These are phyloP conservation scores for Radopholus similis DNA, from an alignment of 1,140 invertebrate species.

Conservation along the genomic window DNA sequence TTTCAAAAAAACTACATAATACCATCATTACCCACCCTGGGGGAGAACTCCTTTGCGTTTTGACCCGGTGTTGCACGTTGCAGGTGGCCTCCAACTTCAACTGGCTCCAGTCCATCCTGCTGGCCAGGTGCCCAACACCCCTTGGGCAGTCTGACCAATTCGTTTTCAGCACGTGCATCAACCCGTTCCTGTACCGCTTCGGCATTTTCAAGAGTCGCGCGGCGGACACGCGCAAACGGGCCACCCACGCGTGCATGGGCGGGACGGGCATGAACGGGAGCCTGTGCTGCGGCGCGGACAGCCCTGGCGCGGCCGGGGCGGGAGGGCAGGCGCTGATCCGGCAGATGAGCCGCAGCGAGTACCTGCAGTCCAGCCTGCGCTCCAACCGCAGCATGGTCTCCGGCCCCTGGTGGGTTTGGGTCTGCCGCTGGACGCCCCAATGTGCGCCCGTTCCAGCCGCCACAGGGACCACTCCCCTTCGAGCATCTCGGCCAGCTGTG, in stretches of 20 bases:
- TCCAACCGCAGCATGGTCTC: neutral
- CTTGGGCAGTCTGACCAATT: neutral
- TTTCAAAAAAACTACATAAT: too few species aligned
- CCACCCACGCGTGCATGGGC: neutral
- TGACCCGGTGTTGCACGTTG: too few species aligned
- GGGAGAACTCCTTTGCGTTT: too few species aligned
- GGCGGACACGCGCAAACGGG: constrained; percentile 3
- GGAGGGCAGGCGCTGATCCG: neutral
- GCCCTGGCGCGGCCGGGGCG: neutral
- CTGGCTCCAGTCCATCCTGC: constrained; percentile 52
- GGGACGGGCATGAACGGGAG: too few species aligned
- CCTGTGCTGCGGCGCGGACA: neutral
- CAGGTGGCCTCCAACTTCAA: constrained; percentile 39
- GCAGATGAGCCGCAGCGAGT: neutral
- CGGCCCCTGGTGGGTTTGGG: neutral
- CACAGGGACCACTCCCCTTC: neutral
- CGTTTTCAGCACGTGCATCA: constrained; percentile 48
- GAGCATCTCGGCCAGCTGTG: too few species aligned
- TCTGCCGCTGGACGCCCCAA: too few species aligned
- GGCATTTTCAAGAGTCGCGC: constrained; percentile 32
- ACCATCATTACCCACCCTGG: too few species aligned
- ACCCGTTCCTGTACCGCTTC: constrained; percentile 53
- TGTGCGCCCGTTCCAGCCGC: neutral
- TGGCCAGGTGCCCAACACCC: constrained; percentile 38
- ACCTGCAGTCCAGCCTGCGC: neutral